A percentile compares a stretch with the other conserved stretches of the same genome.
Evolutionary conservation across 2,888 invertebrate genomes (phyloP).

Genomic region (Mongoloraphidia duomilia): DNA sequence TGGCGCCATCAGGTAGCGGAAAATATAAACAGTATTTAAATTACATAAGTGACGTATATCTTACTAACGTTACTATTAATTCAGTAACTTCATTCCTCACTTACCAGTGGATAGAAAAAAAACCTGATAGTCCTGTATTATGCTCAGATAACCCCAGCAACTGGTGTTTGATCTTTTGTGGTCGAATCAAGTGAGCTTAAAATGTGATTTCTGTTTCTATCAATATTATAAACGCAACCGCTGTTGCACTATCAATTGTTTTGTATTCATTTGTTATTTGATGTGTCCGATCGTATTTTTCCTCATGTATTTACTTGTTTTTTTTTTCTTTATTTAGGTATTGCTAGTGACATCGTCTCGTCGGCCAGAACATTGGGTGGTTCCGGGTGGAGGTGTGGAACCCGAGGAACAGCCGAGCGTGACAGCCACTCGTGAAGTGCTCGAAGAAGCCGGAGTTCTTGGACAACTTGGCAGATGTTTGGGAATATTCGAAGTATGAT

Average conservation of each 20-base stretch:
- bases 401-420: slow-evolving; percentile 81
- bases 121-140: too few species aligned
- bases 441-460: slow-evolving; percentile 91
- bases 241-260: slow-evolving; percentile 1
- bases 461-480: slow-evolving; percentile 80
- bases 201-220: too few species aligned
- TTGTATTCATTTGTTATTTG: slow-evolving; percentile 4
- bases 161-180: too few species aligned
- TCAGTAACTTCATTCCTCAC: too few species aligned
- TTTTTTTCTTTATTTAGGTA: slow-evolving; percentile 43
- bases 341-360: slow-evolving; percentile 85
- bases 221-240: slow-evolving; percentile 17
- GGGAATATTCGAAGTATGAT: slow-evolving; percentile 81
- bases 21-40: too few species aligned
- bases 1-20: too few species aligned
- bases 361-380: slow-evolving; percentile 85
- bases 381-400: slow-evolving; percentile 94
- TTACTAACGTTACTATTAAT: too few species aligned
- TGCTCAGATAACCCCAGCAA: too few species aligned
- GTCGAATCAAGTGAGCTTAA: slow-evolving; percentile 9
- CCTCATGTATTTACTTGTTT: slow-evolving; percentile 3
- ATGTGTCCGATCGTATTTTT: not conserved
- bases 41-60: too few species aligned
- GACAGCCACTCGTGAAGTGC: slow-evolving; percentile 84
- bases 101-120: too few species aligned